Percentiles rank a stretch among this genome's conserved stretches.
These are phyloP conservation scores for Andrena dorsata DNA, from an alignment of 2,888 invertebrate species.

Conservation along the genomic window DNA sequence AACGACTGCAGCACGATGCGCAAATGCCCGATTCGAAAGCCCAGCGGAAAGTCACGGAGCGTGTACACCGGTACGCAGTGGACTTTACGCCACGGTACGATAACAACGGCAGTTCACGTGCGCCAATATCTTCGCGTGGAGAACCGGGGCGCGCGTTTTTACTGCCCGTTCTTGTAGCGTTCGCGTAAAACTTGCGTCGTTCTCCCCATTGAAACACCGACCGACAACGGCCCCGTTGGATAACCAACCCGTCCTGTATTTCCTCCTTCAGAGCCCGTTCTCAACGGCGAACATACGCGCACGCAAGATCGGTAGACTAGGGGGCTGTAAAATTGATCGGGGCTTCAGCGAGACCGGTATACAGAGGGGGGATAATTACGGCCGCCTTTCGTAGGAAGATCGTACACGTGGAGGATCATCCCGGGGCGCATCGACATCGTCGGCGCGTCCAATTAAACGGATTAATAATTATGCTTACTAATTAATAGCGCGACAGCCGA, in stretches of 20 bases:
- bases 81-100: conserved; percentile 46
- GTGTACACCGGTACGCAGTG: conserved; percentile 10
- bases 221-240: conserved; percentile 72
- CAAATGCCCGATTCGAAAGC: not conserved
- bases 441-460: conserved; percentile 56
- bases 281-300: conserved; percentile 38
- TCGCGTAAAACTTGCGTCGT: conserved; percentile 55
- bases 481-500: conserved; percentile 46
- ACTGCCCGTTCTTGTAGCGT: conserved; percentile 30
- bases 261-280: conserved; percentile 21
- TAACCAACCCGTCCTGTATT: conserved; percentile 63
- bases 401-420: conserved; percentile 24
- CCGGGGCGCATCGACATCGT: conserved; percentile 45
- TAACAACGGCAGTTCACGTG: conserved; percentile 36
- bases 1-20: not conserved
- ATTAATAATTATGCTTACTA: conserved; percentile 63
- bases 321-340: conserved; percentile 40
- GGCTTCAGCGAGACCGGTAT: not conserved
- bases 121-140: conserved; percentile 54
- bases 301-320: not conserved
- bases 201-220: conserved; percentile 51
- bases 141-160: conserved; percentile 39
- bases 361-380: conserved; percentile 36
- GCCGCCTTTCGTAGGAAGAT: conserved; percentile 21
- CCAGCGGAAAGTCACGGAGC: not conserved